phyloP scores from a whole-genome alignment of 1,140 invertebrate species.

The Formica exsecta region DNA sequence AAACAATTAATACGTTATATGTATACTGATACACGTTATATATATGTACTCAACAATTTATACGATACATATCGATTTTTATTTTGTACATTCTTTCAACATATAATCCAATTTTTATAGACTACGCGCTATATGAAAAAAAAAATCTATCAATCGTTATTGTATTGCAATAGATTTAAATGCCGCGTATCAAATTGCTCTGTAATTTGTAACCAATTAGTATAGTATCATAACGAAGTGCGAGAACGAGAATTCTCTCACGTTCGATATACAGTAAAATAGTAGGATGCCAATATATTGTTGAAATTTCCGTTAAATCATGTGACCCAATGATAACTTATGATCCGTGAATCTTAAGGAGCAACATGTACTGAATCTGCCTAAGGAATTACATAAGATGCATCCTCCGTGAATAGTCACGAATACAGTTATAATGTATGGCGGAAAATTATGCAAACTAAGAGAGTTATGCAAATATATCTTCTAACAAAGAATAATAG shows the following conservation, averaged over 20 bases:
- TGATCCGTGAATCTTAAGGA: conserved; percentile 50
- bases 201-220: conserved; percentile 29
- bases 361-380: conserved; percentile 24
- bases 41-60: not conserved
- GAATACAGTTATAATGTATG: conserved; percentile 8
- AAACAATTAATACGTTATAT: conserved; percentile 11
- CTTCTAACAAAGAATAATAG: not conserved
- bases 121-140: not conserved
- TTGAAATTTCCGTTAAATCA: conserved; percentile 21
- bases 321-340: conserved; percentile 36
- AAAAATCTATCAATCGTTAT: conserved; percentile 27
- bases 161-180: conserved; percentile 11
- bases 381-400: conserved; percentile 40
- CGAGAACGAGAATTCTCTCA: conserved; percentile 27
- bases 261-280: conserved; percentile 4
- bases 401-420: conserved; percentile 25
- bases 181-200: conserved; percentile 4
- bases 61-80: conserved; percentile 8
- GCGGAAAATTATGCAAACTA: not conserved
- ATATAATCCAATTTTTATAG: not conserved
- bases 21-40: no score
- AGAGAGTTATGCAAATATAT: not conserved
- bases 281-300: conserved; percentile 13
- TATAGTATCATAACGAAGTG: conserved; percentile 27
- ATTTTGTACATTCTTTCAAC: not conserved